Conservation (phyloP, 2,888 invertebrate genomes). For the Scaptodrosophila latifasciaeformis region DNA sequence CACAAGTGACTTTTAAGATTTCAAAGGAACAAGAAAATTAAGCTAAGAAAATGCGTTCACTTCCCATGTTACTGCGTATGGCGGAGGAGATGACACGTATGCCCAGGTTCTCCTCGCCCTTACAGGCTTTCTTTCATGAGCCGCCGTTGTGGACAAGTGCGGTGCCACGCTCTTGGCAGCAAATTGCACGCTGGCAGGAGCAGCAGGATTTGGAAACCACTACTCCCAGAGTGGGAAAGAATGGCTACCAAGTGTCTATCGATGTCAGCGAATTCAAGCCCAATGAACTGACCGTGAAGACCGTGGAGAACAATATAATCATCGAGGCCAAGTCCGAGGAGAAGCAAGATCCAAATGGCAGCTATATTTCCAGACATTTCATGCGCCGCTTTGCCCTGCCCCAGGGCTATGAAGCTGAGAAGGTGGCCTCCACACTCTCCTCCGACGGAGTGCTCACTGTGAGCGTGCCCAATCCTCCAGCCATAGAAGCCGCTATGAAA, state of each 20-base stretch:
- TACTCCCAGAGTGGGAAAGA: constrained; percentile 75
- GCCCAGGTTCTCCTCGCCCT: constrained; percentile 35
- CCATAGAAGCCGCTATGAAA: constrained; percentile 60
- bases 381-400: constrained; percentile 85
- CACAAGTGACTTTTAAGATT: constrained; percentile 15
- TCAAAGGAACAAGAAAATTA: not conserved
- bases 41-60: constrained; percentile 54
- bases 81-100: constrained; percentile 56
- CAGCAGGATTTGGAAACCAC: constrained; percentile 27
- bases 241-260: constrained; percentile 83
- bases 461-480: constrained; percentile 78
- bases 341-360: constrained; percentile 83
- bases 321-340: constrained; percentile 87
- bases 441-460: constrained; percentile 84
- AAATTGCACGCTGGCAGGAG: constrained; percentile 47
- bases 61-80: constrained; percentile 65
- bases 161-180: constrained; percentile 42
- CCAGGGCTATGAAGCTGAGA: constrained; percentile 83
- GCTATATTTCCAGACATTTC: constrained; percentile 84
- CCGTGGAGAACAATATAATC: constrained; percentile 81
- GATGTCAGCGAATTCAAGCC: constrained; percentile 87
- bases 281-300: constrained; percentile 86
- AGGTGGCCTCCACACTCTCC: constrained; percentile 83
- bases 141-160: constrained; percentile 32
- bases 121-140: constrained; percentile 43